Percentiles rank a stretch among this genome's conserved stretches.
These are phyloP conservation scores for Drosophila trapezifrons DNA, from an alignment of 1,140 invertebrate species.

Conservation along the genomic window DNA sequence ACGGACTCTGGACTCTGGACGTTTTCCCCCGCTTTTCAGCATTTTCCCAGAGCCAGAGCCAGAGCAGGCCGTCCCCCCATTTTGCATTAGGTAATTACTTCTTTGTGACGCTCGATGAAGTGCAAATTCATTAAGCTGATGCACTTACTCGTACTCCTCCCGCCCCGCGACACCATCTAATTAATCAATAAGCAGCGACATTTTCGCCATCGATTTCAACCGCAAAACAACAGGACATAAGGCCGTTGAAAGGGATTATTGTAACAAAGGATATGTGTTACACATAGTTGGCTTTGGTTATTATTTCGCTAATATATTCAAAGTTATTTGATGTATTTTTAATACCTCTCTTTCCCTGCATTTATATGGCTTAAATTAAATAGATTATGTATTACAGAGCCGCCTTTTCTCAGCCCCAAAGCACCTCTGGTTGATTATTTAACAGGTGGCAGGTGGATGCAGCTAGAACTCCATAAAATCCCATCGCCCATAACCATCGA, in stretches of 20 bases:
- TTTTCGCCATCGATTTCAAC: constrained; percentile 4
- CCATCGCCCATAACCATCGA: constrained; percentile 20
- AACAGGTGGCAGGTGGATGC: constrained; percentile 11
- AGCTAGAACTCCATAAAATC: constrained; percentile 14
- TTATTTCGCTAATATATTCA: no score
- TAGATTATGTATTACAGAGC: no score
- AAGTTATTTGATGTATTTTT: no score
- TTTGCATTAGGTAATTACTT: constrained; percentile 79
- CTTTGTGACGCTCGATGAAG: constrained; percentile 69
- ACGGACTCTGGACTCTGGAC: constrained; percentile 12
- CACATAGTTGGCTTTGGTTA: no score
- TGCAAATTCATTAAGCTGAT: constrained; percentile 77
- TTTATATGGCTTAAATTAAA: background rate
- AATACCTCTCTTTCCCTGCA: background rate
- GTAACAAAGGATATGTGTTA: no score
- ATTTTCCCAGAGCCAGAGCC: no score
- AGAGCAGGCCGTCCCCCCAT: background rate
- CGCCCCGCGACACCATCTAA: constrained; percentile 12
- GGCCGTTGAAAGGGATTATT: no score
- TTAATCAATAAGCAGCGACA: constrained; percentile 30
- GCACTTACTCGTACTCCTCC: constrained; percentile 22
- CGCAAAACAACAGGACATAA: background rate
- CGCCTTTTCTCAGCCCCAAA: background rate
- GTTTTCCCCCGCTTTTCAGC: background rate
- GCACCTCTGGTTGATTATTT: background rate